Evolutionary conservation across 2,797 vertebrate species (phyloP), one percentile per base, ranked within the genome.

Genomic region (Pangasius macronema): DNA sequence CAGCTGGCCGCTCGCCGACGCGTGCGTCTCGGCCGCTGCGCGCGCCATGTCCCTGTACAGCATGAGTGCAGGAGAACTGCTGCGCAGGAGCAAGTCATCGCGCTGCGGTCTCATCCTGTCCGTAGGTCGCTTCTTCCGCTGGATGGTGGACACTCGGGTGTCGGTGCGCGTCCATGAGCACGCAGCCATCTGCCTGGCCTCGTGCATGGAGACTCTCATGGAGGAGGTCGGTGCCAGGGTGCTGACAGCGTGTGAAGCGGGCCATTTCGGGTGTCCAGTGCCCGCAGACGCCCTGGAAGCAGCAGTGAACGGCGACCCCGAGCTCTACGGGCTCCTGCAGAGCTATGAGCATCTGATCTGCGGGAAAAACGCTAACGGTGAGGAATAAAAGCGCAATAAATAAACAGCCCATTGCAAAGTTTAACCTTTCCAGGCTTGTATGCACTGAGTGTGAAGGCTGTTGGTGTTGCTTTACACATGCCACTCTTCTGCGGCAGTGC

Each of bases 71-170:
- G 97, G 97, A 0, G 96, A 97, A 3, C 93, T 95, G 1, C 93
- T 96, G 91, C 94, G 95, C 22, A 95, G 93, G 14, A 96, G 97
- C 53, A 96, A 97, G 85, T 98, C 98, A 0, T 95, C 96, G 10
- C 95, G 97, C 51, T 98, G 97, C 42, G 97, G 97, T 42, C 96
- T 99, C 89, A 91, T 93, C 72, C 96, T 99, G 33, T 97, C 97
- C 0, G 97, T 97, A 83, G 97, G 98, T 0, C 96, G 96, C 85
- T 98, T 99, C 86, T 98, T 98, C 95, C 95, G 97, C 92, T 99
- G 98, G 98, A 99, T 99, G 98, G 97, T 98, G 93, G 98, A 99
- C 85, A 97, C 98, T 0, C 96, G 97, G 87, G 96, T 99, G 91
- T 97, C 98, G 0, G 97, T 98, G 83, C 96, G 97, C 84, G 95